Conservation (phyloP, 2,113 vertebrate genomes). For the Anarhynchus alexandrinus region DNA sequence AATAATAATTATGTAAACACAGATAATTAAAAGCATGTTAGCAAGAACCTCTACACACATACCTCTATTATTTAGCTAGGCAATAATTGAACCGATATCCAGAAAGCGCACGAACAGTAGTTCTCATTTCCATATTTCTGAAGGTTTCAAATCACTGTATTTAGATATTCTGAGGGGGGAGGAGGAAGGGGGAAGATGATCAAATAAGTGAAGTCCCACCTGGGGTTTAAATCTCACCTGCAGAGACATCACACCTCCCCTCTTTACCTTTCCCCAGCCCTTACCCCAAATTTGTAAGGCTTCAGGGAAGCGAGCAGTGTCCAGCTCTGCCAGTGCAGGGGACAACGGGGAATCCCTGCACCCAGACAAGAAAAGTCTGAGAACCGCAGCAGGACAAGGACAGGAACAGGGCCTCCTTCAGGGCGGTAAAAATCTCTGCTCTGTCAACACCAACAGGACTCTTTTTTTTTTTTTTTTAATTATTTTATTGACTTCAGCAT, state of each 20-base stretch:
- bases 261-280: not conserved
- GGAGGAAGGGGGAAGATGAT: not conserved
- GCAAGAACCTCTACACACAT: not conserved
- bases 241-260: not conserved
- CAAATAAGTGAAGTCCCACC: not conserved
- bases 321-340: rapidly evolving
- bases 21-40: not conserved
- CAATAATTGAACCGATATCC: not conserved
- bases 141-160: not conserved
- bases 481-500: not conserved
- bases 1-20: not conserved
- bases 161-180: not conserved
- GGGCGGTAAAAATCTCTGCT: not conserved
- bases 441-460: not conserved
- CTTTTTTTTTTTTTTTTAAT: not conserved
- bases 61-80: not conserved
- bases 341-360: not conserved
- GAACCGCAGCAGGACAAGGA: not conserved
- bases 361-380: rapidly evolving
- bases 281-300: not conserved
- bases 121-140: not conserved
- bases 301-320: rapidly evolving
- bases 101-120: not conserved
- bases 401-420: rapidly evolving
- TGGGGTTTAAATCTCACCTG: not conserved